Percentiles rank a stretch among this genome's conserved stretches.
Conservation (phyloP, 2,797 vertebrate genomes). For the Acipenser transmontanus region DNA sequence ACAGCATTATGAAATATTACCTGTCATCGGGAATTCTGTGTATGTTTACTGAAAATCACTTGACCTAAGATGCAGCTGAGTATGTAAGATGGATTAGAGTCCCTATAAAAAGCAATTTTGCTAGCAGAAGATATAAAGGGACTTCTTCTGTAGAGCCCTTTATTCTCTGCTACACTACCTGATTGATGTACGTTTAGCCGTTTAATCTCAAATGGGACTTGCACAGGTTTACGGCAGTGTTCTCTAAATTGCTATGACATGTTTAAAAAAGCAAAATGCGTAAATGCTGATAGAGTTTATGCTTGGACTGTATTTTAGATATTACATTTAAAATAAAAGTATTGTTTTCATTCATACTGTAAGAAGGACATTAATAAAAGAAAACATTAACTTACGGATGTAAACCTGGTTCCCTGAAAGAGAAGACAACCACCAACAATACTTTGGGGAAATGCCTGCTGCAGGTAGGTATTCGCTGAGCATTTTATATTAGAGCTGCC, state of each 20-base stretch:
- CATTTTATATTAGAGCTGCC: too few species aligned
- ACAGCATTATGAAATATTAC: constrained; percentile 61
- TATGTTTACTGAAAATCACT: constrained; percentile 53
- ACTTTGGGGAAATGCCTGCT: too few species aligned
- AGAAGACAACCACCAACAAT: too few species aligned
- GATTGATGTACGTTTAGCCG: neutral
- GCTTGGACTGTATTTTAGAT: too few species aligned
- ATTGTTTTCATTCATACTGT: too few species aligned
- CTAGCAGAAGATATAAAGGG: constrained; percentile 25
- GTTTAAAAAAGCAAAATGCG: neutral
- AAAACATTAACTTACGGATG: too few species aligned
- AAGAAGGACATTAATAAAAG: too few species aligned
- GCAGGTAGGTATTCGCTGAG: too few species aligned
- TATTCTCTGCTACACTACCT: neutral
- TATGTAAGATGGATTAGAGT: constrained; percentile 40
- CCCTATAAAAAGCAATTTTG: constrained; percentile 19
- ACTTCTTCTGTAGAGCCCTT: neutral
- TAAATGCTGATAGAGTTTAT: neutral
- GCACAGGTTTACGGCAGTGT: neutral
- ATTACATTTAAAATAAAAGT: too few species aligned
- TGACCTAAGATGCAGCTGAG: constrained; percentile 51
- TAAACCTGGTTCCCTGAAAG: too few species aligned
- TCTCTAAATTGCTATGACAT: neutral
- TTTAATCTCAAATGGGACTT: neutral
- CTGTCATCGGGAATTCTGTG: constrained; percentile 54